Percentiles rank a stretch among this genome's conserved stretches.
These are phyloP conservation scores for Tetragonula carbonaria DNA, from an alignment of 2,888 invertebrate genomes.

Conservation along the genomic window DNA sequence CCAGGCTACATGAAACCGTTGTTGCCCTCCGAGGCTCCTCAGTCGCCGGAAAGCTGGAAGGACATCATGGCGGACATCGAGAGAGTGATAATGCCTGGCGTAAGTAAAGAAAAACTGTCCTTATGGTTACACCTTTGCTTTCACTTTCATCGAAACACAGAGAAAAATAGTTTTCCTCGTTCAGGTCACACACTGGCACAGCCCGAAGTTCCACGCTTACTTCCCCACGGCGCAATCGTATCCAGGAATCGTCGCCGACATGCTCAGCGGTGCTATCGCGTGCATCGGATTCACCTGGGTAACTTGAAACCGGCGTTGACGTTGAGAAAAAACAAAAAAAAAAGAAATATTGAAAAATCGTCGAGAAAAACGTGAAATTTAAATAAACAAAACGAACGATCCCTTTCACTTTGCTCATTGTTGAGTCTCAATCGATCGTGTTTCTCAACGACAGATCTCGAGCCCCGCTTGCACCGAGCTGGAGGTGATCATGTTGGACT, in stretches of 20 bases:
- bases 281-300: slow-evolving; percentile 99
- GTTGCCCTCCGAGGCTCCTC: slow-evolving; percentile 93
- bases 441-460: slow-evolving; percentile 85
- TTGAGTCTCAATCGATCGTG: no score
- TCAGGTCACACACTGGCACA: slow-evolving; percentile 97
- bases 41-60: slow-evolving; percentile 93
- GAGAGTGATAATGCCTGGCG: slow-evolving; percentile 95
- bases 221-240: slow-evolving; percentile 97
- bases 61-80: slow-evolving; percentile 95
- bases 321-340: neutral
- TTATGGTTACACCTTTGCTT: neutral
- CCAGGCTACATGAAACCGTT: slow-evolving; percentile 95
- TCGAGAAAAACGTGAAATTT: no score
- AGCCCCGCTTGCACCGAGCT: slow-evolving; percentile 98
- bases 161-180: neutral
- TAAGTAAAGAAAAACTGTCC: slow-evolving; percentile 80
- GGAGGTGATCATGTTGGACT: slow-evolving; percentile 96
- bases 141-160: neutral
- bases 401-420: no score
- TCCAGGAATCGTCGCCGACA: slow-evolving; percentile 97
- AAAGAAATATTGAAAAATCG: no score
- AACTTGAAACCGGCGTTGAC: slow-evolving; percentile 76
- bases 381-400: no score
- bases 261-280: slow-evolving; percentile 96
- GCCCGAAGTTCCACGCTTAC: slow-evolving; percentile 97